Evolutionary conservation across 2,888 invertebrate genomes (phyloP).

Genomic region (Pammene fasciana): DNA sequence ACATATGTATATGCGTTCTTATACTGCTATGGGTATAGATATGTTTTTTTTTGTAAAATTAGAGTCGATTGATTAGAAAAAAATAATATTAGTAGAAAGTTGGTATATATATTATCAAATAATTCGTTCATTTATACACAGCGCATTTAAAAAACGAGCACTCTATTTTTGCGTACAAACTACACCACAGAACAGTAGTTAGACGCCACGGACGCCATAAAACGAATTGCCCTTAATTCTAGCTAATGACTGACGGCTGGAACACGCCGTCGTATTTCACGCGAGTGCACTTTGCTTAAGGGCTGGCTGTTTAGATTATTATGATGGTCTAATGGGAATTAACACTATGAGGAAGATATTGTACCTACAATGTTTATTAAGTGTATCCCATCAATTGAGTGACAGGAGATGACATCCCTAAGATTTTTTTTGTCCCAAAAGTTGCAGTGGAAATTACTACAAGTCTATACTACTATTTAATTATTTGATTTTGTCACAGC

Average conservation of each 20-base stretch:
- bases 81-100: too few relatives aligned
- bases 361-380: neutral
- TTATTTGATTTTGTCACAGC: too few relatives aligned
- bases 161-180: neutral
- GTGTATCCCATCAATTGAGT: neutral
- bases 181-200: conserved; percentile 55
- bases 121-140: too few relatives aligned
- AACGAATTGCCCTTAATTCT: conserved; percentile 68
- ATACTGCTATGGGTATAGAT: too few relatives aligned
- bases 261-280: conserved; percentile 45
- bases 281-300: conserved; percentile 24
- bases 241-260: conserved; percentile 51
- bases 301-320: conserved; percentile 9
- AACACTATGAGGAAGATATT: neutral
- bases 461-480: too few relatives aligned
- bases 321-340: conserved; percentile 8
- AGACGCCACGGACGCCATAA: conserved; percentile 56
- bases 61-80: too few relatives aligned
- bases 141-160: conserved; percentile 1
- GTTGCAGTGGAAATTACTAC: too few relatives aligned
- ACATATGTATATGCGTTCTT: too few relatives aligned
- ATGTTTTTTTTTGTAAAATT: too few relatives aligned
- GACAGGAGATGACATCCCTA: too few relatives aligned
- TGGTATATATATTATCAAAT: too few relatives aligned
- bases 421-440: too few relatives aligned